These are phyloP conservation scores for Agapornis canus DNA, from an alignment of 2,797 vertebrate genomes.

Conservation along the genomic window DNA sequence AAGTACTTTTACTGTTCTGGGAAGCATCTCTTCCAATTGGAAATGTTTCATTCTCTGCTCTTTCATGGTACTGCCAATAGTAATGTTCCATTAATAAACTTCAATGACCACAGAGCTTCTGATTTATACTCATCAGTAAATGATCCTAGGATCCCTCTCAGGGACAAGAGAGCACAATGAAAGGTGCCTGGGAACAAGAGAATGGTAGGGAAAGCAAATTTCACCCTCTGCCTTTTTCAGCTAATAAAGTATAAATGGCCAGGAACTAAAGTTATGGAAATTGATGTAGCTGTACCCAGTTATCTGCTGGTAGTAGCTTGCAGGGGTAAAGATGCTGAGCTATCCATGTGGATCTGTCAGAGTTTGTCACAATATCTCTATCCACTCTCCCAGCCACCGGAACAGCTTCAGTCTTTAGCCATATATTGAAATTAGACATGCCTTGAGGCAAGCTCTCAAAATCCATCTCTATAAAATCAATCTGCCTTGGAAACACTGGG, in stretches of 20 bases:
- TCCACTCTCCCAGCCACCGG: neutral
- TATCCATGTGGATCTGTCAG: neutral
- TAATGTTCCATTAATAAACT: neutral
- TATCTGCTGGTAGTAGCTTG: neutral
- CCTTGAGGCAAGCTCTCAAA: neutral
- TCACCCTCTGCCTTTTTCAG: neutral
- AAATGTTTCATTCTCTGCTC: neutral
- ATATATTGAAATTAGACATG: neutral
- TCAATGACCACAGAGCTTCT: neutral
- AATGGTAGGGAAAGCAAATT: neutral
- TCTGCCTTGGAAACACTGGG: neutral
- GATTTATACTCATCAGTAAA: neutral
- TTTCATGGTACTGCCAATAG: neutral
- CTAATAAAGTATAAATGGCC: neutral
- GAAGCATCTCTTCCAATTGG: neutral
- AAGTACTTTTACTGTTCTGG: neutral
- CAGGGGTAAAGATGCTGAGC: neutral
- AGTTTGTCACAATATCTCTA: neutral
- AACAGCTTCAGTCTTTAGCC: neutral
- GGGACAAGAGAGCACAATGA: neutral
- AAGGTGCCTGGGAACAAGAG: neutral
- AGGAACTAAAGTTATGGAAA: neutral
- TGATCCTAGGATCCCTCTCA: neutral
- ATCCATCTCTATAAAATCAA: neutral
- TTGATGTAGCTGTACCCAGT: neutral